These are phyloP conservation scores for Ceratitis capitata DNA, from an alignment of 1,140 invertebrate genomes.

Conservation along the genomic window DNA sequence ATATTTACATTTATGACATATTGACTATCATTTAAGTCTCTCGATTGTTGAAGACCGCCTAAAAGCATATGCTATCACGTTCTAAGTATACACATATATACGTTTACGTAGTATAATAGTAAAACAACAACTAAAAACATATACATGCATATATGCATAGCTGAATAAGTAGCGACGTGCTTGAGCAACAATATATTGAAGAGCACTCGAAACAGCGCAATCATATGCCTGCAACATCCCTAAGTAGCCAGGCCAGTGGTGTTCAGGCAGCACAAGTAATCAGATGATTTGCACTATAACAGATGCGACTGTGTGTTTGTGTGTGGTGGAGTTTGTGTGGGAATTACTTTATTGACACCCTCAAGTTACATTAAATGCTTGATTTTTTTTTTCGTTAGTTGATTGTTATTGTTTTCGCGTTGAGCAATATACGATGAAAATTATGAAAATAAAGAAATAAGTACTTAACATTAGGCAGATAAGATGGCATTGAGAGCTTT, in stretches of 20 bases:
- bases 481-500: no score
- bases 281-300: background rate
- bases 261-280: background rate
- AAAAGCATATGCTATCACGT: constrained; percentile 14
- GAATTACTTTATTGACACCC: background rate
- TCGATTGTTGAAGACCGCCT: background rate
- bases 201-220: background rate
- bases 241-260: background rate
- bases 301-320: no score
- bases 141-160: background rate
- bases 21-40: background rate
- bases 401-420: background rate
- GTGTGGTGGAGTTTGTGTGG: no score
- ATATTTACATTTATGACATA: background rate
- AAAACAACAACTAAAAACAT: background rate
- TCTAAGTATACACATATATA: no score
- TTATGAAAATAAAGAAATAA: no score
- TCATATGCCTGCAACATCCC: background rate
- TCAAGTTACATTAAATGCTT: background rate
- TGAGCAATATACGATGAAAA: background rate
- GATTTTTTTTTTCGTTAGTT: background rate
- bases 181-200: background rate
- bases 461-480: no score
- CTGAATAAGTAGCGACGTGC: background rate
- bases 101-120: background rate